Percentiles rank a stretch among this genome's conserved stretches.
These are phyloP conservation scores for Portevinia maculata DNA, from an alignment of 2,888 invertebrate species.

Conservation along the genomic window DNA sequence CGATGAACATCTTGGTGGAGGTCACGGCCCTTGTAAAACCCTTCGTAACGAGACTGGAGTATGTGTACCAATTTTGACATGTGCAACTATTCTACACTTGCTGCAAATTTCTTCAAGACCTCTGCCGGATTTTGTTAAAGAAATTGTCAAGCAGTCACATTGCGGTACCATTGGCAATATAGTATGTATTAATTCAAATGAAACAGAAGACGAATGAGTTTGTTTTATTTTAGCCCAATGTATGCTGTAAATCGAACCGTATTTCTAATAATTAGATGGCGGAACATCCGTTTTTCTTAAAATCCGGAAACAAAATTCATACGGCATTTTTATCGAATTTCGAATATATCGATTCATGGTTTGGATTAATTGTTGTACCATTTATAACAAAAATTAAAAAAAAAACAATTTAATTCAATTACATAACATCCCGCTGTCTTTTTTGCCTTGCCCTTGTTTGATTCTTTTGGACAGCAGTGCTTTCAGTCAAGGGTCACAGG, in stretches of 20 bases:
- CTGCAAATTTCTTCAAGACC: background rate
- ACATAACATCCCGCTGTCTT: no score
- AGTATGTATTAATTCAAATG: background rate
- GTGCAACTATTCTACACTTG: background rate
- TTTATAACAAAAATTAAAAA: no score
- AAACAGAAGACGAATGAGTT: background rate
- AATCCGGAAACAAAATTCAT: no score
- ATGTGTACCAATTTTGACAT: background rate
- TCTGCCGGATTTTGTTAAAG: background rate
- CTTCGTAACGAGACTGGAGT: background rate
- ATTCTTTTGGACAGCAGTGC: no score
- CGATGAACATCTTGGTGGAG: slow-evolving; percentile 25
- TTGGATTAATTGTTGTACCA: no score
- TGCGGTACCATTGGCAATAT: background rate
- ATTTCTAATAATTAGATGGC: no score
- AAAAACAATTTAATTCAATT: no score
- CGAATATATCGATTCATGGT: no score
- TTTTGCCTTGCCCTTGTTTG: no score
- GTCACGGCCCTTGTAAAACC: background rate
- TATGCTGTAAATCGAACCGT: background rate
- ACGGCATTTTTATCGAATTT: no score
- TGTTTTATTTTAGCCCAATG: background rate
- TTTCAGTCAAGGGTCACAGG: no score
- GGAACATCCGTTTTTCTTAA: no score
- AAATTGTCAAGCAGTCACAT: background rate